phyloP scores from a whole-genome alignment of 2,113 vertebrate genomes.

The Ceyx margarethae region DNA sequence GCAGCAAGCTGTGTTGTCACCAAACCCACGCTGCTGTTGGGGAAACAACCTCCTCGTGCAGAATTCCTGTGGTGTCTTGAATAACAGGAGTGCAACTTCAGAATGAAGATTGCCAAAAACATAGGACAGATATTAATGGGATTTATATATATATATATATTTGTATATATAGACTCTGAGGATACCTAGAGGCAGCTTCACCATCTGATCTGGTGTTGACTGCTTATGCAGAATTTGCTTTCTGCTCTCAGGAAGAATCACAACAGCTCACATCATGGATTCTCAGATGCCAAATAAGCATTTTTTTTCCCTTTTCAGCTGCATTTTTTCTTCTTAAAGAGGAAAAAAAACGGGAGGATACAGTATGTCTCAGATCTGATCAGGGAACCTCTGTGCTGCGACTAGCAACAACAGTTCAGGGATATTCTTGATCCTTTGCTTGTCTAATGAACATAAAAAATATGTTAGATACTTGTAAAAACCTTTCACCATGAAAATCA shows the following conservation, averaged over 20 bases:
- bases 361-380: background rate
- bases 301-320: background rate
- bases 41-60: background rate
- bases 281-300: background rate
- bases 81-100: background rate
- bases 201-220: background rate
- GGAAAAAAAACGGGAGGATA: background rate
- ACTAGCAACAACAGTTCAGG: background rate
- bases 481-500: background rate
- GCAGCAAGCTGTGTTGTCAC: background rate
- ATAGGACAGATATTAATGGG: background rate
- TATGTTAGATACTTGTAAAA: background rate
- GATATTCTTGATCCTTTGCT: background rate
- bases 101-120: background rate
- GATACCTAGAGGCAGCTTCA: background rate
- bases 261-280: background rate
- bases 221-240: background rate
- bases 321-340: background rate
- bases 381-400: background rate
- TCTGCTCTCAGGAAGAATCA: background rate
- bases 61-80: background rate
- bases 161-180: background rate
- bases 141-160: background rate
- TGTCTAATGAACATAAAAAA: background rate
- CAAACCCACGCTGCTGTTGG: background rate